phyloP scores from a whole-genome alignment of 1,140 invertebrate species.

The Dinoponera quadriceps region DNA sequence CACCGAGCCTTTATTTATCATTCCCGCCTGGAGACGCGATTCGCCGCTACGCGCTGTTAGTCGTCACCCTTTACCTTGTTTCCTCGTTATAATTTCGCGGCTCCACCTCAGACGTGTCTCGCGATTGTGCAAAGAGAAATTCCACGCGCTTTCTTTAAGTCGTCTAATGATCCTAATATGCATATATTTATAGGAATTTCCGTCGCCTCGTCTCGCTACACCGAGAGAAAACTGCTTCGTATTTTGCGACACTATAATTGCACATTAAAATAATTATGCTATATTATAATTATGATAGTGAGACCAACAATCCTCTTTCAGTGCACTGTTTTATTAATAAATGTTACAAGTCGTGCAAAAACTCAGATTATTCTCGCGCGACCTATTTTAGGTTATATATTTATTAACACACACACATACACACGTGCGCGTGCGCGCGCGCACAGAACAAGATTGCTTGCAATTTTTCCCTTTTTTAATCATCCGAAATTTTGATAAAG shows the following conservation, averaged over 20 bases:
- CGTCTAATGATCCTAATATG: background rate
- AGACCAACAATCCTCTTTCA: no score
- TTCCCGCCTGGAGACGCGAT: slow-evolving; percentile 27
- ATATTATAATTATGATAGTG: no score
- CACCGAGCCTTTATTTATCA: slow-evolving; percentile 37
- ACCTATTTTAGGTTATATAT: no score
- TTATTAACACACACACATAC: no score
- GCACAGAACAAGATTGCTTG: no score
- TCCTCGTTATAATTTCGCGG: slow-evolving; percentile 25
- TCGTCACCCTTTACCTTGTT: slow-evolving; percentile 6
- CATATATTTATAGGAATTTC: background rate
- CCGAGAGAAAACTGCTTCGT: background rate
- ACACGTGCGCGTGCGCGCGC: no score
- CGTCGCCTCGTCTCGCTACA: background rate
- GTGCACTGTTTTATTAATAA: no score
- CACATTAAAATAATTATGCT: no score
- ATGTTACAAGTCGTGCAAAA: no score
- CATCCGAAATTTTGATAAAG: slow-evolving; percentile 35
- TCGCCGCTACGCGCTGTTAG: slow-evolving; percentile 31
- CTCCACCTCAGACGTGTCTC: background rate
- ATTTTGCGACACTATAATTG: no score
- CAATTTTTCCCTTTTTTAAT: slow-evolving; percentile 17
- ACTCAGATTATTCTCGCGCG: no score
- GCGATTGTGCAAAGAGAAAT: background rate
- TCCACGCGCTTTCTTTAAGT: background rate